These are phyloP conservation scores for Drosophila funebris DNA, from an alignment of 1,140 invertebrate genomes.

Conservation along the genomic window DNA sequence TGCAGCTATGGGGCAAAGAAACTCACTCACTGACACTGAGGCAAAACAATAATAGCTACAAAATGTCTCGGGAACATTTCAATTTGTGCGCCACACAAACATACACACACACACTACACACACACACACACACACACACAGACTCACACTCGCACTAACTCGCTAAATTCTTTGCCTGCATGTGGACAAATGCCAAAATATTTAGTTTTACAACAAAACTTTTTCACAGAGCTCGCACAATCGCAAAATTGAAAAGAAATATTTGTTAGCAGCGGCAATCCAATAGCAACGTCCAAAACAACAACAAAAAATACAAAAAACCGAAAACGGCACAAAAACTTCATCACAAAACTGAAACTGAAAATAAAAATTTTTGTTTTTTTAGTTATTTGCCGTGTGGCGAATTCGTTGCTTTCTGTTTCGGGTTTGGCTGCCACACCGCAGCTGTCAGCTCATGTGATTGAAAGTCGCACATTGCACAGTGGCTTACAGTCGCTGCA, in stretches of 20 bases:
- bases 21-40: conserved; percentile 33
- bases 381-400: conserved; percentile 37
- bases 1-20: conserved; percentile 47
- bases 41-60: conserved; percentile 68
- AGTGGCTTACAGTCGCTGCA: too few relatives aligned
- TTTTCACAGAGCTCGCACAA: conserved; percentile 33
- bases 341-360: conserved; percentile 4
- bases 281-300: conserved; percentile 17
- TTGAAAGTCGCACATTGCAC: conserved; percentile 44
- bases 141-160: conserved; percentile 12
- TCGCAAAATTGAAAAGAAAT: conserved; percentile 75
- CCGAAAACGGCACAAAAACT: conserved; percentile 19
- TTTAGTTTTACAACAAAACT: conserved; percentile 74
- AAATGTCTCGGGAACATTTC: conserved; percentile 79
- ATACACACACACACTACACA: conserved; percentile 17
- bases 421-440: conserved; percentile 35
- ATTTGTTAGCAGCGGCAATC: conserved; percentile 52
- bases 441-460: conserved; percentile 67
- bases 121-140: conserved; percentile 13
- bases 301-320: conserved; percentile 7
- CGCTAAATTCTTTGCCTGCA: conserved; percentile 59
- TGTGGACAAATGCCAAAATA: conserved; percentile 78
- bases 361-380: conserved; percentile 43
- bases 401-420: conserved; percentile 28
- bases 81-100: conserved; percentile 54